phyloP scores from a whole-genome alignment of 2,113 vertebrate species.

The Otus sunia region DNA sequence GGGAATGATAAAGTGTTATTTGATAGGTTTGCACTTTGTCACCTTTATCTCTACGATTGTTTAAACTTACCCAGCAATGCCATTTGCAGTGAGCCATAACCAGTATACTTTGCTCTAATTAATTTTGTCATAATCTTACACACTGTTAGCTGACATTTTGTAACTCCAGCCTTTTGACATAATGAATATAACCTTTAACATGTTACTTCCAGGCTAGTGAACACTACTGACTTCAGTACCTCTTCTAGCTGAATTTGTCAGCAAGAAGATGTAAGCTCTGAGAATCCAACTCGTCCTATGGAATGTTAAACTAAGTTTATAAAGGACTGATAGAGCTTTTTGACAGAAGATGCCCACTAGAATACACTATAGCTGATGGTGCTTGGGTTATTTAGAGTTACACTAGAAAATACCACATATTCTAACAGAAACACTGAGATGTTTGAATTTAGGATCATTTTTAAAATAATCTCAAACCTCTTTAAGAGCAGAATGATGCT shows the following conservation, averaged over 20 bases:
- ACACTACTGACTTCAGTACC: neutral
- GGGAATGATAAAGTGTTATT: neutral
- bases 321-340: neutral
- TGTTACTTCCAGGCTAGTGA: conserved; percentile 1
- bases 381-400: neutral
- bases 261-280: neutral
- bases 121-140: conserved; percentile 38
- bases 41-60: neutral
- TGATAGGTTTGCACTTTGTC: neutral
- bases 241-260: neutral
- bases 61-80: neutral
- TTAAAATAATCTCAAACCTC: neutral
- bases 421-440: neutral
- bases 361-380: neutral
- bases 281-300: neutral
- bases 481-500: neutral
- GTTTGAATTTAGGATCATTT: neutral
- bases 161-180: conserved; percentile 29
- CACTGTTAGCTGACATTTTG: conserved; percentile 12
- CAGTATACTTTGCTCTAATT: neutral
- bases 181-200: conserved; percentile 53
- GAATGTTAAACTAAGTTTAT: neutral
- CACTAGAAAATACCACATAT: neutral
- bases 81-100: neutral
- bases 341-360: neutral